Evolutionary conservation across 2,797 vertebrate species (phyloP), one percentile per base, ranked within the genome.

Genomic region (Acanthurus leucopareius): DNA sequence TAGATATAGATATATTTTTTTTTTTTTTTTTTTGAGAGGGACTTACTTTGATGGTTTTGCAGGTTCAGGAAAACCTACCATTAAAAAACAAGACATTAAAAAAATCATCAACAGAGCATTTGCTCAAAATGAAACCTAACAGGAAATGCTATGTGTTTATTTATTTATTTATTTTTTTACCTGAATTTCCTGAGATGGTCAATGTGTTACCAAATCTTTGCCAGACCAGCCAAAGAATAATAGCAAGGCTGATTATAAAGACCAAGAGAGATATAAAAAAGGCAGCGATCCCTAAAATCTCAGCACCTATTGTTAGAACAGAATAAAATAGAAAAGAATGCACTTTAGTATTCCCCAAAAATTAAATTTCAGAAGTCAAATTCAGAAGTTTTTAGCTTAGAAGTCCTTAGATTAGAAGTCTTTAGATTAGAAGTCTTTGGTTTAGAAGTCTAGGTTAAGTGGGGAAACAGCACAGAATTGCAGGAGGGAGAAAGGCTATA

Each of bases 151-250:
- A 3, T 9, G 0, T 3, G 5, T 32, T 32, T 32, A 3, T 5
- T 32, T 49, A 1, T 59, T 83, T 86, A 94, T 93, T n/a, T n/a
- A n/a, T n/a, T n/a, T n/a, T 85, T 89, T 86, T 83, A 47, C 58
- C 40, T 5, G 25, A 52, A 5, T 63, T 32, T 7, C 28, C 70
- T 7, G 61, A 42, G 1, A 16, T 13, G 2, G 38, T 68, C 13
- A 2, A 2, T 0, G 5, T 52, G 44, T 28, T 13, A 2, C 28
- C 5, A 25, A 6, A 4, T 65, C 15, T 73, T 70, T 77, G 44
- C 35, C 40, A 68, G 11, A 1, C 1, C 5, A 93, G 51, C 79
- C 80, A 89, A 11, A 73, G 0, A 19, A 90, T 3, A 57, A 85
- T 1, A 7, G 51, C 16, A 3, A 88, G 1, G 68, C 19, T 58